Base-by-base conservation (phyloP, 2,113 vertebrate genomes). In the Meleagris gallopavo region DNA sequence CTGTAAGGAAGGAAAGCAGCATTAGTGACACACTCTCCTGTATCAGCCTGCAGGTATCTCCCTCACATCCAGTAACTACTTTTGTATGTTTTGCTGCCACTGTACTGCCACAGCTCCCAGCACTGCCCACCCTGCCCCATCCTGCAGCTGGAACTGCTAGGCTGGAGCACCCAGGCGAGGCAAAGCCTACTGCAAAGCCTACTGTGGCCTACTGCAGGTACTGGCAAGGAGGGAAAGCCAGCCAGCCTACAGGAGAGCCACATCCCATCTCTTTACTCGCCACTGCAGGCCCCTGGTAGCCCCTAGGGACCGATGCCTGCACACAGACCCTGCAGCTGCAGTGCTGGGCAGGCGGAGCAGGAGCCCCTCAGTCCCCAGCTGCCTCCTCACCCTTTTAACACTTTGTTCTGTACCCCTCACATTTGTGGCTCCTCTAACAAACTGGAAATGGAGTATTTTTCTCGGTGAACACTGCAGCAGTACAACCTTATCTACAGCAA, bases 121-220 rank as follows among this genome's bases (percentile, higher is more conserved):
- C 87, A 25, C 81, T 46, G 65, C 64, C 61, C 32, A 75, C 58
- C 75, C 65, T 38, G 79, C 58, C 75, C 65, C 10, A 52, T 3
- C 25, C 29, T 65, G 41, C 65, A 52, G 83, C 85, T 34, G 62
- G 41, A 71, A n/a, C 40, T 58, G 54, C 45, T 45, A 85, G 6
- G 11, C 60, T 2, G 2, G 6, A 45, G 43, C 2, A 67, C 22
- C 34, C 13, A 29, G 3, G 55, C 22, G 29, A 43, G 3, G 3
- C 45, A 22, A 29, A 70, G 30, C 12, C 1, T 48, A 0, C 46
- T 48, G 64, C 54, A 22, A 29, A 70, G 30, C 12, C 0, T 21
- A 0, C 46, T 45, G 64, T 46, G 19, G 19, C 10, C 45, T 46
- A 46, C 46, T 21, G 46, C 46, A 22, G 21, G 46, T 64, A 11